Evolutionary conservation across 2,888 invertebrate species (phyloP).

Genomic region (Latrodectus elegans): DNA sequence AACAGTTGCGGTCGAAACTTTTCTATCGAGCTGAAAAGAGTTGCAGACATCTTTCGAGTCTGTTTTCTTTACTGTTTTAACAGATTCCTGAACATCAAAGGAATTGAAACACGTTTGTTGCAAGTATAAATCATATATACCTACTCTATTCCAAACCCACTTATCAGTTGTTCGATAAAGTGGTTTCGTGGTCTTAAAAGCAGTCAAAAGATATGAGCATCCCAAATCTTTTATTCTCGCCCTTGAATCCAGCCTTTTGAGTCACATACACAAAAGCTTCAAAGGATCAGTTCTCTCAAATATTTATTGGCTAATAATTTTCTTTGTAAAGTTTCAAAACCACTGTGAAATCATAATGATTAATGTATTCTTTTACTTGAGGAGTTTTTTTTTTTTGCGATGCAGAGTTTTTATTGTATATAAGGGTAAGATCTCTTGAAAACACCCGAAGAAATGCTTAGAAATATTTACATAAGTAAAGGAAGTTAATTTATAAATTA

Average conservation of each 20-base stretch:
- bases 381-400: neutral
- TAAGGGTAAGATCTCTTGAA: neutral
- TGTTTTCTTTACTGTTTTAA: constrained; percentile 48
- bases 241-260: constrained; percentile 21
- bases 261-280: constrained; percentile 50
- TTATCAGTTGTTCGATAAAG: constrained; percentile 43
- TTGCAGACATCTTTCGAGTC: constrained; percentile 18
- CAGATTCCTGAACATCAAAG: constrained; percentile 59
- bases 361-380: constrained; percentile 11
- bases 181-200: constrained; percentile 47
- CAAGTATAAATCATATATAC: constrained; percentile 33
- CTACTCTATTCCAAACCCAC: constrained; percentile 20
- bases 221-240: constrained; percentile 17
- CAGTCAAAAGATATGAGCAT: constrained; percentile 44
- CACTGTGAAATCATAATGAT: constrained; percentile 10
- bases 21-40: constrained; percentile 29
- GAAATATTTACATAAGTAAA: neutral
- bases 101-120: constrained; percentile 28
- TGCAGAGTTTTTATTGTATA: neutral
- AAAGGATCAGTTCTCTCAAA: constrained; percentile 33
- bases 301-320: constrained; percentile 32
- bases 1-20: constrained; percentile 42
- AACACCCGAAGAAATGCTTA: neutral
- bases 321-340: constrained; percentile 37
- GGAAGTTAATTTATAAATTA: neutral